Conservation (phyloP, 2,888 invertebrate genomes). For the Rhagium mordax region DNA sequence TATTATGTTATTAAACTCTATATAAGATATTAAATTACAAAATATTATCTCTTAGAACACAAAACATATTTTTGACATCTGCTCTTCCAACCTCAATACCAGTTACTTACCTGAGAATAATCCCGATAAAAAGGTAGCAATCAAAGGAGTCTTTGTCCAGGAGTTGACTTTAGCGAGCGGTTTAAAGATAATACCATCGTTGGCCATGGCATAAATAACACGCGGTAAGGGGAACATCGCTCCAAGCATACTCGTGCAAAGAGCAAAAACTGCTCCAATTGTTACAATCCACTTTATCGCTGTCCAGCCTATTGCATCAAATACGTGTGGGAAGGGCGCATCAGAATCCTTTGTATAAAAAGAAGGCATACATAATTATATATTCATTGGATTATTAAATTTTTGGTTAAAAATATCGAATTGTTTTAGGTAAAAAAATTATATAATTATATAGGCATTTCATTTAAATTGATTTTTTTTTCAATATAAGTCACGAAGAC, state of each 20-base stretch:
- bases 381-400: too few species aligned
- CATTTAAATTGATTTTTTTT: too few species aligned
- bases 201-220: constrained; percentile 92
- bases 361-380: too few species aligned
- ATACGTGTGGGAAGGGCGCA: constrained; percentile 92
- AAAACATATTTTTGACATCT: too few species aligned
- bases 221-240: constrained; percentile 92
- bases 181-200: constrained; percentile 88
- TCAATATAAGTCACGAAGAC: too few species aligned
- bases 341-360: constrained; percentile 76
- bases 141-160: constrained; percentile 84
- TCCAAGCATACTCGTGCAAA: constrained; percentile 90
- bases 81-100: too few species aligned
- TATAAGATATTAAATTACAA: too few species aligned
- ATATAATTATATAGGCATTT: too few species aligned
- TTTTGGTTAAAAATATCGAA: too few species aligned
- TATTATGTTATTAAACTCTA: too few species aligned
- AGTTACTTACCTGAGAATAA: constrained; percentile 82
- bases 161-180: constrained; percentile 79
- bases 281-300: constrained; percentile 92
- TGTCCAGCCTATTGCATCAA: constrained; percentile 83
- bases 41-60: too few species aligned
- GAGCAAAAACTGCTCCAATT: constrained; percentile 91
- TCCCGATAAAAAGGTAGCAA: constrained; percentile 85
- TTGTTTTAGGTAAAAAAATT: too few species aligned